Base-by-base conservation (phyloP, 2,113 vertebrate genomes). In the Rattus rattus region DNA sequence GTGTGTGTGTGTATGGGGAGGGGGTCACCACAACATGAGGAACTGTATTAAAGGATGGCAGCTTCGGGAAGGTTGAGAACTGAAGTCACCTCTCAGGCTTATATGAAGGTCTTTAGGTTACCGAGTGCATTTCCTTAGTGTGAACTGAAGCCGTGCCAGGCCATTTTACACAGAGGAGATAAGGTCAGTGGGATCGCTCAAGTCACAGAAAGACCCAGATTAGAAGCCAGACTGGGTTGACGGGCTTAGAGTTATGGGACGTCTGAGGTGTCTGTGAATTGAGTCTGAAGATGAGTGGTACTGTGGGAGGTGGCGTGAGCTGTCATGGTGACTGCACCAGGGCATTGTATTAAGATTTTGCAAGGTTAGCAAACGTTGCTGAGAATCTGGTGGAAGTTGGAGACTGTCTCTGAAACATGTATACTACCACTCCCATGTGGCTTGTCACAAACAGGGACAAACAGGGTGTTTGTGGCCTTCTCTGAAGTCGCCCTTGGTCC, bases 41-140 rank as follows among this genome's bases (percentile, higher is more conserved):
- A 72, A n/a, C 2, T 72, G 2, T 72, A 13, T n/a, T 72, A 72
- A n/a, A 19, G 16, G 33, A 16, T 36, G 16, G 33, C 36, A 72
- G 69, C 16, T 8, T n/a, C n/a, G 8, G 36, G 36, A n/a, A 72
- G 14, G 17, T n/a, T 72, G 33, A 72, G 17, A 72, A n/a, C 36
- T 11, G 24, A 19, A 47, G 11, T 61, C 7, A 19, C 24, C 6
- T 26, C 5, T 33, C 10, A 69, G 70, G 9, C n/a, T 69, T 56
- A n/a, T 13, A 0, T 2, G 8, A 70, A 43, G 26, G 11, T 6
- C 17, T 16, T 43, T 43, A 43, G 77, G 7, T 56, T 26, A 39
- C 8, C 0, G 3, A 2, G 6, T 39, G 0, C 36, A 36, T 14
- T 56, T 86, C n/a, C 43, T 88, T 24, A n/a, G 14, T 2, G 33